phyloP scores from a whole-genome alignment of 2,888 invertebrate genomes.

The Galeopsomyia nigrocyanea region DNA sequence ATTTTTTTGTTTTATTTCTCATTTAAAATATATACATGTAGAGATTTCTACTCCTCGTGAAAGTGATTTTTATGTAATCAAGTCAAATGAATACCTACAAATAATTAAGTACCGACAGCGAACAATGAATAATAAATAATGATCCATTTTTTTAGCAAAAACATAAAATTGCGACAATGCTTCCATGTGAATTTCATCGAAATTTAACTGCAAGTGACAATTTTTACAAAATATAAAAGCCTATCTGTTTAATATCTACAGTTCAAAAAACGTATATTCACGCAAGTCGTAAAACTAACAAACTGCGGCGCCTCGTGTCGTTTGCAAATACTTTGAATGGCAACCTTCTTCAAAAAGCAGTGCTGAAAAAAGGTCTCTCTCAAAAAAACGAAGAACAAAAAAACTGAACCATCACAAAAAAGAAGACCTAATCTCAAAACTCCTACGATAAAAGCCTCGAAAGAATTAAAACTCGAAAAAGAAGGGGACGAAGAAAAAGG shows the following conservation, averaged over 20 bases:
- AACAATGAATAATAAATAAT: too few species aligned
- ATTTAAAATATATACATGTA: too few species aligned
- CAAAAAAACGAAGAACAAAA: not conserved
- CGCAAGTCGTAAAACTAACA: not conserved
- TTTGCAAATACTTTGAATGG: not conserved
- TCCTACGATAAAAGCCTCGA: not conserved
- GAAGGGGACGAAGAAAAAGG: not conserved
- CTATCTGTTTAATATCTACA: not conserved
- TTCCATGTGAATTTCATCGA: too few species aligned
- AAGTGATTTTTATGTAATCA: too few species aligned
- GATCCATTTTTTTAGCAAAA: too few species aligned
- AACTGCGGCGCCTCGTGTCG: not conserved
- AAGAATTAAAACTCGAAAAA: conserved; percentile 5
- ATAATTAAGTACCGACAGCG: too few species aligned
- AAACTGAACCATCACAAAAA: too few species aligned
- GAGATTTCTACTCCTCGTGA: too few species aligned
- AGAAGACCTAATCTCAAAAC: not conserved
- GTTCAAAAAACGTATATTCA: not conserved
- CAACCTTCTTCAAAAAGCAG: not conserved
- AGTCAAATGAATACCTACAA: too few species aligned
- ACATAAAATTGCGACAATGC: too few species aligned
- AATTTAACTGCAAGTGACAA: too few species aligned
- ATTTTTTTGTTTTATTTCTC: too few species aligned
- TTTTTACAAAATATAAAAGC: not conserved
- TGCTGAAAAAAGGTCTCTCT: conserved; percentile 14